Evolutionary conservation across 2,888 invertebrate species (phyloP), one percentile per base, ranked within the genome.

Genomic region (Spicauda simplicius): DNA sequence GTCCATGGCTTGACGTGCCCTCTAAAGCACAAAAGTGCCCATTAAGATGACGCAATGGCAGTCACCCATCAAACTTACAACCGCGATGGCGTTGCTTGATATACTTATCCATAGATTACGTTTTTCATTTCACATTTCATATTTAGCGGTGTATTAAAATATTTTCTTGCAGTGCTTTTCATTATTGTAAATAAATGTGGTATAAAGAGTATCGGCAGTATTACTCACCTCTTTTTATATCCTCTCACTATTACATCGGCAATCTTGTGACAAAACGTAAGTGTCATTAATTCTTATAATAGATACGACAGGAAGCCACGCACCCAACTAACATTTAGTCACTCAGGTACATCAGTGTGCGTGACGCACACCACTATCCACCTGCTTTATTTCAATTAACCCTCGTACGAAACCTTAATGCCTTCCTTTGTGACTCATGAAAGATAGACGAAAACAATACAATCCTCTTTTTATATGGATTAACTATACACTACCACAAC

Each of bases 341-440:
- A 33, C 64, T 18, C 48, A 14, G 41, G 2, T 20, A 81, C 76
- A 79, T 81, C 78, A 79, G 66, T 69, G 78, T 85, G 83, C 87
- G 88, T 88, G 86, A 80, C 84, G 76, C 73, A 71, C 56, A 68
- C 76, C 79, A 80, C 77, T 84, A 74, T 81, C 79, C 81, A 80
- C 79, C 79, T 78, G 79, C 76, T 85, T 85, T 82, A 85, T 87
- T 84, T 86, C 85, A 86, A 87, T 87, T 86, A 85, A 78, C 79
- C 74, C 79, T 76, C 69, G 69, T 79, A 79, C 71, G 76, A 76
- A 79, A 76, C 55, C 19, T 50, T 50, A 50, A 50, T 50, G 50
- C 50, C 50, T 50, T 50, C 50, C 50, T 50, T 10, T 10, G 18
- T 50, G 50, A 50, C 50, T 50, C 50, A 50, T n/a, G 50, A 50